Evolutionary conservation across 2,113 vertebrate genomes (phyloP), one percentile per base, ranked within the genome.

Genomic region (Lonchura striata): DNA sequence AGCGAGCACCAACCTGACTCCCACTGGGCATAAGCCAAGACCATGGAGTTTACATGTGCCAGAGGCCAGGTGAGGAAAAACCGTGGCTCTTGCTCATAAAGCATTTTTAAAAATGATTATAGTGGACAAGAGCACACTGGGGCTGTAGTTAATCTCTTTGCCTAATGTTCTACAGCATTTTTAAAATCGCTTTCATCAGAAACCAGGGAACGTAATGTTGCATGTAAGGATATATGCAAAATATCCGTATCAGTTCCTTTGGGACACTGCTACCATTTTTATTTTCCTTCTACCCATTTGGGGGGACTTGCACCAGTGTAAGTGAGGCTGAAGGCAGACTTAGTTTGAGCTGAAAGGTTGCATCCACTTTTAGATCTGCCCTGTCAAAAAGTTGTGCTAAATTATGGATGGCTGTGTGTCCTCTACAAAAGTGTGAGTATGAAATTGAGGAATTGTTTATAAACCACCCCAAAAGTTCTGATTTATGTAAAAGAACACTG

Each of bases 401-500:
- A 63, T 1, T 35, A 54, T 44, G 12, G 20, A 9, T 20, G 23
- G 4, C 3, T 5, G 2, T 7, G 1, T 39, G 15, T n/a, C 14
- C 19, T 65, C 13, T 19, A 14, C 15, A 31, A 22, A 88, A 60
- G 21, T 12, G 37, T 3, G 3, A 8, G 0, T 24, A 27, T 75
- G 28, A 13, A 70, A 9, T 31, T n/a, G 46, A 11, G 15, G 5
- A 65, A n/a, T 33, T 37, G 13, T 31, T 64, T 63, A 49, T 23
- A 52, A 74, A 50, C 27, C n/a, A 30, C 16, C 18, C 7, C 5
- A n/a, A 49, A 65, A 42, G 3, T 39, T 75, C 44, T 76, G 33
- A 65, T 61, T 76, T 88, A 44, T 54, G 5, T 44, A 64, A 79
- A 16, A 76, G 8, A 70, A 66, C 47, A 33, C 5, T 50, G 1